A percentile compares a stretch with the other conserved stretches of the same genome.
These are phyloP conservation scores for Microtus ochrogaster DNA, from an alignment of 2,113 vertebrate genomes.

Conservation along the genomic window DNA sequence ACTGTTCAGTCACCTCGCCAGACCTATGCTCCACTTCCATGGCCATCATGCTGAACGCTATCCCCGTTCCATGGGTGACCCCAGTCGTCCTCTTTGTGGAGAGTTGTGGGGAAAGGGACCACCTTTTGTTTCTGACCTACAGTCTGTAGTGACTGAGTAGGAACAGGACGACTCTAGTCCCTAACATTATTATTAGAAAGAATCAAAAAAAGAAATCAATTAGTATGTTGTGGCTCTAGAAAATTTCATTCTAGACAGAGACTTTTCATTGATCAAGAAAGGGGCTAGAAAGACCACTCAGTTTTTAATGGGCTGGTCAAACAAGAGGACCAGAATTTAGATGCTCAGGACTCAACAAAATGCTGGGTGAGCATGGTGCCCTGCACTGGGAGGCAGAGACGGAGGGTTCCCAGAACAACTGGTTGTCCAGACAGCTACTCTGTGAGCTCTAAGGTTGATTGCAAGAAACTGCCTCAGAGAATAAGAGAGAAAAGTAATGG, in stretches of 20 bases:
- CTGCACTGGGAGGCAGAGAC: neutral
- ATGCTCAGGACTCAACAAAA: no score
- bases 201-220: neutral
- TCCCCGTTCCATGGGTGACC: neutral
- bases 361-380: neutral
- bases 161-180: neutral
- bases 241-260: slow-evolving; percentile 9
- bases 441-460: neutral
- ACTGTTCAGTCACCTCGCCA: neutral
- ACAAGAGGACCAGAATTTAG: neutral
- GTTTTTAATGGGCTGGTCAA: neutral
- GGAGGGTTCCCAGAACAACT: neutral
- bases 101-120: neutral
- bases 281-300: neutral
- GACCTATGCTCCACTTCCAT: neutral
- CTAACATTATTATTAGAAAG: neutral
- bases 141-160: neutral
- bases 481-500: no score
- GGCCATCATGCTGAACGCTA: neutral
- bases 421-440: neutral
- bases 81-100: neutral
- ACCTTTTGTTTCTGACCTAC: neutral
- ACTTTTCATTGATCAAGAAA: slow-evolving; percentile 14
- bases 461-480: neutral
- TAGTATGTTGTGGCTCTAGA: neutral